Base-by-base conservation (phyloP, 2,113 vertebrate genomes). In the Hypocryptadius cinnamomeus region DNA sequence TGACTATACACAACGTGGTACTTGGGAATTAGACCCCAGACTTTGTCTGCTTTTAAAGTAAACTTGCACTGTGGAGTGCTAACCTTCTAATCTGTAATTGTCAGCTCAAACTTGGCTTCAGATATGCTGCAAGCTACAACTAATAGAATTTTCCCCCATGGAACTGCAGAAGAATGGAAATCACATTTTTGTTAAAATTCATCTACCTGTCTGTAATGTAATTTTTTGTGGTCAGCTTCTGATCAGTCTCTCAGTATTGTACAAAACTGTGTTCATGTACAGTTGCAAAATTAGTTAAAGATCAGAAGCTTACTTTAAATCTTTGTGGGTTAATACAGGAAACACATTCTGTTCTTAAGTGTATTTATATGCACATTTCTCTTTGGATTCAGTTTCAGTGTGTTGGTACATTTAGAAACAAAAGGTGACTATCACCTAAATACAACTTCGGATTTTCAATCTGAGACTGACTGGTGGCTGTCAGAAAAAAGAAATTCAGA, bases 1-100 rank as follows among this genome's bases (percentile, higher is more conserved):
- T 93, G 77, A 93, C 92, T 95, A 85, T 95, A 93, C 95, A 97
- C 96, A 92, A 61, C n/a, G 15, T 89, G 89, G 77, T 93, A 63
- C 82, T 93, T 95, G 95, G 91, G 95, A 97, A 96, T 92, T 83
- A 85, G 80, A 95, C 91, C 91, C 77, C 61, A 94, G 95, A 92
- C 92, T 93, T 96, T 66, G 92, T 96, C 96, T 96, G 87, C 93
- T 94, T 95, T 94, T 96, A 93, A 91, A 91, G 90, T 96, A 97
- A 95, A 89, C 87, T 96, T 93, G 57, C 87, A 27, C 72, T 86
- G 94, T 51, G 76, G 82, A 72, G 92, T 97, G 94, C 92, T 92
- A 89, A 85, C 87, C 71, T 95, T 78, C 64, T 85, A 83, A 93
- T 96, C 84, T 96, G 13, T 96, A 96, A 92, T 93, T 91, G 91